These are phyloP conservation scores for Brachionus asplanchnoidis DNA, from an alignment of 1,140 invertebrate species.

Conservation along the genomic window DNA sequence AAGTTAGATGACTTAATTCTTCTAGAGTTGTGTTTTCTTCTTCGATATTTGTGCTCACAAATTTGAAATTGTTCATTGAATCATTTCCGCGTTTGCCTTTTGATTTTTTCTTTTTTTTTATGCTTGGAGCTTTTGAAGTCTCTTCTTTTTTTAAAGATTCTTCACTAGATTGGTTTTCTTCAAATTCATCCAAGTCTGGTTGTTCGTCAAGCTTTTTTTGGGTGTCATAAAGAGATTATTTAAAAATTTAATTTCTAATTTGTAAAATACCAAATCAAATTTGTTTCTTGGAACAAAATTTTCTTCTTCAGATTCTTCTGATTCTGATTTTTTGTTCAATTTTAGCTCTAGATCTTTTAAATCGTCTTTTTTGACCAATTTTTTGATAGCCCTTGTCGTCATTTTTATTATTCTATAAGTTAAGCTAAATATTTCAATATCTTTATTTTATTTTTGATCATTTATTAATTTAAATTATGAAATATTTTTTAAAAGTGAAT, in stretches of 20 bases:
- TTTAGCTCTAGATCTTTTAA: neutral
- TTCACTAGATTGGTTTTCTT: neutral
- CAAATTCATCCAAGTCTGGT: neutral
- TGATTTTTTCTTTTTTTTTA: slow-evolving; percentile 12
- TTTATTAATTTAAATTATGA: neutral
- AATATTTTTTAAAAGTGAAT: neutral
- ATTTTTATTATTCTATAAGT: neutral
- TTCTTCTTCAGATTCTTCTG: slow-evolving; percentile 26
- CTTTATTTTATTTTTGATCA: neutral
- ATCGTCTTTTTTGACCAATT: slow-evolving; percentile 39
- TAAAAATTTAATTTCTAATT: too few species aligned
- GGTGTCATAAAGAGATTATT: neutral
- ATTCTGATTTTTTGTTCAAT: neutral
- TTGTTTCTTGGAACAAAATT: slow-evolving; percentile 13
- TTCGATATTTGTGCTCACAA: neutral
- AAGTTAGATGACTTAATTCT: neutral
- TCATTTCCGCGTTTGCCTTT: slow-evolving; percentile 5
- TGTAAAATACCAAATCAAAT: slow-evolving; percentile 11
- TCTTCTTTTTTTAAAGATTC: neutral
- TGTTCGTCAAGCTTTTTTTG: neutral
- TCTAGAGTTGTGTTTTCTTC: neutral
- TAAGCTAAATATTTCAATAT: too few species aligned
- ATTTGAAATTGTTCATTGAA: neutral
- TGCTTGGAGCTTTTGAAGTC: neutral
- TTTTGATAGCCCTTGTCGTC: slow-evolving; percentile 40